Conservation (phyloP, 1,140 invertebrate species). For the Argopecten irradians region DNA sequence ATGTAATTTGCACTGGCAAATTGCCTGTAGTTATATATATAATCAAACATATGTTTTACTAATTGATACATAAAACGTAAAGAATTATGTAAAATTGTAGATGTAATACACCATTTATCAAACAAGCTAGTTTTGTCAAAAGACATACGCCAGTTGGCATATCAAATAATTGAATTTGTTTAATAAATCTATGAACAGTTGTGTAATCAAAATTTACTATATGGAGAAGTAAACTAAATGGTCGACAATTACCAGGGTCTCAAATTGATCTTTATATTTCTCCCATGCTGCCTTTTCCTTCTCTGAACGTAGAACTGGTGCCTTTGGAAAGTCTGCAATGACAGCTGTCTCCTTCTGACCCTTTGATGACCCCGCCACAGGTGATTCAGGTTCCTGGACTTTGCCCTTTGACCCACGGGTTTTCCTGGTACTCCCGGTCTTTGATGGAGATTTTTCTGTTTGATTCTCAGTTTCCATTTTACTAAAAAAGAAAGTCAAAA, state of each 20-base stretch:
- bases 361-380: neutral
- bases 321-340: neutral
- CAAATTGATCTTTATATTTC: constrained; percentile 5
- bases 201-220: too few relatives aligned
- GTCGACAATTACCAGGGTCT: neutral
- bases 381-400: neutral
- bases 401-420: neutral
- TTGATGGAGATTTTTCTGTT: neutral
- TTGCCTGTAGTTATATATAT: too few relatives aligned
- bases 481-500: neutral
- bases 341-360: neutral
- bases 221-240: too few relatives aligned
- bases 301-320: neutral
- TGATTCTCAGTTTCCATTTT: neutral
- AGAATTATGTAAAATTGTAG: too few relatives aligned
- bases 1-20: too few relatives aligned
- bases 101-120: too few relatives aligned
- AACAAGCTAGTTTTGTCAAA: too few relatives aligned
- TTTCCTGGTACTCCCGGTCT: neutral
- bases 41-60: too few relatives aligned
- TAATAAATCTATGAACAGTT: too few relatives aligned
- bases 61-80: too few relatives aligned
- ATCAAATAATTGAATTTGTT: too few relatives aligned
- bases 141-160: too few relatives aligned
- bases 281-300: neutral